Base-by-base conservation (phyloP, 2,113 vertebrate genomes). In the Elephantulus edwardii region DNA sequence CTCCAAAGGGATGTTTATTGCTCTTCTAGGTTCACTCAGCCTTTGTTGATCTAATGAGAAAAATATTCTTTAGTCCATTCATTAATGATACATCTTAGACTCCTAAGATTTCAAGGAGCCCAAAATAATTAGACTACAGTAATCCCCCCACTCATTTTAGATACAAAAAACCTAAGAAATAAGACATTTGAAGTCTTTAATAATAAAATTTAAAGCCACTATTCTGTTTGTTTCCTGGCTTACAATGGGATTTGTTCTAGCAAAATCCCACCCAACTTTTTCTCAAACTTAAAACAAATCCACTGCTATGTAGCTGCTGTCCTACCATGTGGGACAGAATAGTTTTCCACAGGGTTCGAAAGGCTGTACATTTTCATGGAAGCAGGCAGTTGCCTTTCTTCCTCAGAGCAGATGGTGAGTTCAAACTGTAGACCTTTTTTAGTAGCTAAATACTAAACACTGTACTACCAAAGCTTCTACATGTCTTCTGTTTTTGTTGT, bases 1-100 rank as follows among this genome's bases (percentile, higher is more conserved):
- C 95, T 92, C 91, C 66, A 86, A 83, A 92, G 92, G 76, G 92
- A 86, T 91, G 88, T 88, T 92, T 78, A 89, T 91, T 79, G 33
- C 78, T 92, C 30, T 78, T 83, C 87, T 33, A 9, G 42, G 22
- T 38, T 87, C 42, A 74, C n/a, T 46, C 83, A 74, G 54, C 2
- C 68, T 82, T 86, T 16, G 17, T 24, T 64, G 4, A 19, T 19
- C 46, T 52, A 72, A 88, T 83, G 90, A 93, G 86, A 83, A 86
- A 90, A 86, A 30, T 14, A 70, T 72, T 46, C 62, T 60, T 52
- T 76, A 86, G 50, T 40, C 17, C 26, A 78, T 35, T 42, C 1
- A 19, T 19, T 50, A 80, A 56, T 38, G 70, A 54, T n/a, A 92
- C 88, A 83, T 42, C 26, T 78, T 16, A 54, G 54, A 66, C 48